These are phyloP conservation scores for Psophia crepitans DNA, from an alignment of 2,113 vertebrate genomes.

Conservation along the genomic window DNA sequence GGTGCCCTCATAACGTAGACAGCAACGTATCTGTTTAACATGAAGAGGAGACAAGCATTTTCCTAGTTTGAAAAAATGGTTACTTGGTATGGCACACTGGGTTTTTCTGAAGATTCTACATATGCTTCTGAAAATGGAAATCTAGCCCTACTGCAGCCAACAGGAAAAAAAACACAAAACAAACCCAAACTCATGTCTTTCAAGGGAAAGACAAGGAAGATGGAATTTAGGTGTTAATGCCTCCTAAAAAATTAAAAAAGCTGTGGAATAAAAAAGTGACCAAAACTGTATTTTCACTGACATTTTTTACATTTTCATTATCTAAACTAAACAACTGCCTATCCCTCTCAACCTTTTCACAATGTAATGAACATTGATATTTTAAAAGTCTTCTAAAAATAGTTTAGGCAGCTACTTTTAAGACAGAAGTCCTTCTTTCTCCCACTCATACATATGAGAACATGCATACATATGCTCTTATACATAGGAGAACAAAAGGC, in stretches of 20 bases:
- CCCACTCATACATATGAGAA: not conserved
- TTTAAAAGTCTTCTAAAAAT: not conserved
- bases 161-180: too few species aligned
- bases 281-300: not conserved
- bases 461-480: too few species aligned
- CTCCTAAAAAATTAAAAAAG: not conserved
- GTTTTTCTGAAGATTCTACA: not conserved
- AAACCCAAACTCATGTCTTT: not conserved
- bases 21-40: not conserved
- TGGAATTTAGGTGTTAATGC: not conserved
- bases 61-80: not conserved
- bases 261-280: not conserved
- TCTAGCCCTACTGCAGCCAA: not conserved
- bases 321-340: not conserved
- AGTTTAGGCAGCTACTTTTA: not conserved
- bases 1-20: not conserved
- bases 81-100: not conserved
- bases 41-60: not conserved
- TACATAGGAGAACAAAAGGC: not conserved
- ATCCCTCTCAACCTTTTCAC: not conserved
- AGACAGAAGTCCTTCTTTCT: not conserved
- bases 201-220: not conserved
- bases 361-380: not conserved
- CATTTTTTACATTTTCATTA: not conserved
- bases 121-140: not conserved